Evolutionary conservation across 2,888 invertebrate species (phyloP).

Genomic region (Caenorhabditis uteleia): DNA sequence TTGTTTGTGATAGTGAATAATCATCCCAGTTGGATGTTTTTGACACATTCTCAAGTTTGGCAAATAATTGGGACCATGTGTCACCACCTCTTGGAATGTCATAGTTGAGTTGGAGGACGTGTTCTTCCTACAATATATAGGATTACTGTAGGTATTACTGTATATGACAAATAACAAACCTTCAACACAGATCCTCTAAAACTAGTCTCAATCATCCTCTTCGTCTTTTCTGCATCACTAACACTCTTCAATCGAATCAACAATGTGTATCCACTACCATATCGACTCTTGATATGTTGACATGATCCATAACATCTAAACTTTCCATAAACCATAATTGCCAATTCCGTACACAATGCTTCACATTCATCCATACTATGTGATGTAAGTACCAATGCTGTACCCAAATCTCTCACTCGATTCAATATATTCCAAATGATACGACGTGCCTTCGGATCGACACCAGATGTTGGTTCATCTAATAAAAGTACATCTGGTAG

Average conservation of each 20-base stretch:
- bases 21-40: constrained; percentile 73
- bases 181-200: constrained; percentile 76
- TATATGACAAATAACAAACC: constrained; percentile 73
- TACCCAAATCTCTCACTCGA: constrained; percentile 69
- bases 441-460: constrained; percentile 74
- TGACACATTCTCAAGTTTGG: constrained; percentile 72
- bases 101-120: constrained; percentile 72
- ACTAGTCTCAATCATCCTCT: constrained; percentile 71
- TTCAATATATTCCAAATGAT: constrained; percentile 57
- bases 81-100: constrained; percentile 70
- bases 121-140: too few relatives aligned
- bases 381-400: constrained; percentile 78
- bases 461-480: constrained; percentile 74
- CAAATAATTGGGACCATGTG: constrained; percentile 72
- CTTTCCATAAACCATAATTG: constrained; percentile 80
- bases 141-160: too few relatives aligned
- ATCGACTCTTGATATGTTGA: constrained; percentile 77
- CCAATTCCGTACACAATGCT: constrained; percentile 80
- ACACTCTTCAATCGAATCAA: constrained; percentile 39
- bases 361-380: constrained; percentile 90
- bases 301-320: constrained; percentile 80
- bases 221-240: constrained; percentile 26
- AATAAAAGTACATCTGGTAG: constrained; percentile 76
- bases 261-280: constrained; percentile 55
- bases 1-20: constrained; percentile 82